Evolutionary conservation across 1,140 invertebrate genomes (phyloP).

Genomic region (Plectrocnemia conspersa): DNA sequence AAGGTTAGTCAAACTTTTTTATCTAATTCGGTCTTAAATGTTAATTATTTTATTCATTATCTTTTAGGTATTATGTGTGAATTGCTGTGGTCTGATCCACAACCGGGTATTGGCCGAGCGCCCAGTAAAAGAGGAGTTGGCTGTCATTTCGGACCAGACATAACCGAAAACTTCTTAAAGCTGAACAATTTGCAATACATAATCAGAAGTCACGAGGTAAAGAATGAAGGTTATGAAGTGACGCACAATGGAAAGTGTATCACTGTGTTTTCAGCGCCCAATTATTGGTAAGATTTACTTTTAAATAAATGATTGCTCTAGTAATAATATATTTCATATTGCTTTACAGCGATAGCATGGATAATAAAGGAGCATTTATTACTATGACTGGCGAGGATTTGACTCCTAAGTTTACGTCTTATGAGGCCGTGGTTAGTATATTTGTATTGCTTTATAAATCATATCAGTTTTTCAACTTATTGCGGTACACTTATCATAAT

Average conservation of each 20-base stretch:
- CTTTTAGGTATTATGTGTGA: conserved; percentile 87
- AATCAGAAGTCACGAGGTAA: conserved; percentile 97
- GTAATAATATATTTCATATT: conserved; percentile 19
- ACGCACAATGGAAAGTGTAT: conserved; percentile 92
- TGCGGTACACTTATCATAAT: too few relatives aligned
- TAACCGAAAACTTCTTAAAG: conserved; percentile 83
- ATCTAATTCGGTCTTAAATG: background rate
- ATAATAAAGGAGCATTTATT: conserved; percentile 97
- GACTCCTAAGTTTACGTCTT: conserved; percentile 85
- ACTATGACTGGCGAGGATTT: conserved; percentile 88
- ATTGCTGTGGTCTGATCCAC: conserved; percentile 97
- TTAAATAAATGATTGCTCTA: conserved; percentile 3
- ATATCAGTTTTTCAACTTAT: too few relatives aligned
- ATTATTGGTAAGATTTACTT: conserved; percentile 80
- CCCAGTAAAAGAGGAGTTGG: conserved; percentile 96
- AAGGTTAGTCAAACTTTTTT: conserved; percentile 56
- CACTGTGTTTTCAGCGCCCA: conserved; percentile 96
- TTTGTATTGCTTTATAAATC: conserved; percentile 15
- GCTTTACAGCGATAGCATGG: conserved; percentile 91
- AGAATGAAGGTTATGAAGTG: conserved; percentile 92
- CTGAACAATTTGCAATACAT: conserved; percentile 89
- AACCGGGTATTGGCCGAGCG: conserved; percentile 76
- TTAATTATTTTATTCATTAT: conserved; percentile 20
- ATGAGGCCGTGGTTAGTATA: conserved; percentile 84
- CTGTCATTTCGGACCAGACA: conserved; percentile 97